phyloP scores from a whole-genome alignment of 2,888 invertebrate species.

The Hymenopus coronatus region DNA sequence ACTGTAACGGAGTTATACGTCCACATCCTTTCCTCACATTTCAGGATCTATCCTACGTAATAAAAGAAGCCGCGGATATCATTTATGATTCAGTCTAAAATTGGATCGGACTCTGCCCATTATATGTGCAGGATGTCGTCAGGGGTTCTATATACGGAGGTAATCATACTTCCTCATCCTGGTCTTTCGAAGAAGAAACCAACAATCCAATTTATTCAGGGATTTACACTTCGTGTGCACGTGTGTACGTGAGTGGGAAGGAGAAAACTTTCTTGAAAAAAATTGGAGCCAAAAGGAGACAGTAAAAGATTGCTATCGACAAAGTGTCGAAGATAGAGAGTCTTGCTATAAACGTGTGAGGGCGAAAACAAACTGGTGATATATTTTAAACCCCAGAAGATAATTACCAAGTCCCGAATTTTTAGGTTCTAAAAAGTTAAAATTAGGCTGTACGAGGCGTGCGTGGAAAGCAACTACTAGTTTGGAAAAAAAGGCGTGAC shows the following conservation, averaged over 20 bases:
- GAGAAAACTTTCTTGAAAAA: background rate
- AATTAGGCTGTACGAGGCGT: too few species aligned
- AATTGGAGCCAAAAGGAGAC: background rate
- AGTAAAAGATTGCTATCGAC: background rate
- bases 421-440: too few species aligned
- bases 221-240: background rate
- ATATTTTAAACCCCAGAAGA: too few species aligned
- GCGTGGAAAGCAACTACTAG: too few species aligned
- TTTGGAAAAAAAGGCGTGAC: too few species aligned
- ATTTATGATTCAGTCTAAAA: slow-evolving; percentile 18
- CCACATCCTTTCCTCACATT: background rate
- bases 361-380: background rate
- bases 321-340: background rate
- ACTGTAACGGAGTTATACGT: background rate
- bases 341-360: background rate
- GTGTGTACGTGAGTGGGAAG: background rate
- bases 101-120: background rate
- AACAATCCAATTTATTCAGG: slow-evolving; percentile 20
- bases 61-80: background rate
- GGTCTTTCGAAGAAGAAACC: background rate
- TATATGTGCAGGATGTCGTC: slow-evolving; percentile 4
- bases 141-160: background rate
- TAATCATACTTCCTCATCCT: background rate
- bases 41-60: background rate
- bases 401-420: too few species aligned